phyloP scores from a whole-genome alignment of 2,113 vertebrate species.

The Syrmaticus mikado region DNA sequence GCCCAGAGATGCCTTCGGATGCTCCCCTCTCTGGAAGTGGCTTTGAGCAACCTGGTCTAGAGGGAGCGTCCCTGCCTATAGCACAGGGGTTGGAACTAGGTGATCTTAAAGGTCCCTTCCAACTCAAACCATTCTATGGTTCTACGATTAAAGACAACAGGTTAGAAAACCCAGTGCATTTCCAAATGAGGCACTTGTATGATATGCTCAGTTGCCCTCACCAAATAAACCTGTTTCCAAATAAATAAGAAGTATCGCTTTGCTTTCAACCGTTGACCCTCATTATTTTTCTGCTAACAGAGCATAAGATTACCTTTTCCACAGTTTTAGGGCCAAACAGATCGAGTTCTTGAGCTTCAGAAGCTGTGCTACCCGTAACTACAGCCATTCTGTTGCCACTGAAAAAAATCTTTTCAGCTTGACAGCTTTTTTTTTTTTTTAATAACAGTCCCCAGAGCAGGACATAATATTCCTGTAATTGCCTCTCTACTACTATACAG shows the following conservation, averaged over 20 bases:
- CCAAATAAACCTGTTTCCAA: neutral
- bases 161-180: neutral
- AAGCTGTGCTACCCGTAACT: neutral
- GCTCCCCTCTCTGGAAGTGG: no score
- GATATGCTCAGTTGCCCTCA: neutral
- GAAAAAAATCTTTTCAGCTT: neutral
- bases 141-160: neutral
- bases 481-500: neutral
- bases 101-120: no score
- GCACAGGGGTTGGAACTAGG: no score
- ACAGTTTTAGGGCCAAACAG: neutral
- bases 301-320: neutral
- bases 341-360: neutral
- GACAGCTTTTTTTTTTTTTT: neutral
- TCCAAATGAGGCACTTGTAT: neutral
- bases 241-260: neutral
- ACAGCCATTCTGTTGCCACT: neutral
- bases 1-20: no score
- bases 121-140: no score
- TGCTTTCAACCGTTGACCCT: neutral
- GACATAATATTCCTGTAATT: conserved; percentile 13
- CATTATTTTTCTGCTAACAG: neutral
- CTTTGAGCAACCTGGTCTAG: no score
- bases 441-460: conserved; percentile 19
- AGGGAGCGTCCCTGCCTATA: no score